Base-by-base conservation (phyloP, 2,113 vertebrate species). In the Otolemur garnettii region DNA sequence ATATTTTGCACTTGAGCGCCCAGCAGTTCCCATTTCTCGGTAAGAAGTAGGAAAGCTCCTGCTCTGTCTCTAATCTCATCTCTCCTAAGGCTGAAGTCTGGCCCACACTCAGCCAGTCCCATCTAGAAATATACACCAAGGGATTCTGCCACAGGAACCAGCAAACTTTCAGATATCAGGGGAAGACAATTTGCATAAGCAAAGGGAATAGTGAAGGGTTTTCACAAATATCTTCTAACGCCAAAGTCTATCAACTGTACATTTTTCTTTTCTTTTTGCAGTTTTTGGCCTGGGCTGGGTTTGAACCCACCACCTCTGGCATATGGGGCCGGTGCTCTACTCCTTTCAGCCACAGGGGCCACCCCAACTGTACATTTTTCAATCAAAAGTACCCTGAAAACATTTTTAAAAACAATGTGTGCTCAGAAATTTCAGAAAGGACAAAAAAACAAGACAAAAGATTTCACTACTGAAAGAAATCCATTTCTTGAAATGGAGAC, bases 21-120 rank as follows among this genome's bases (percentile, higher is more conserved):
- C 92, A 33, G 59, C 28, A 85, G 80, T 87, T 95, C 72, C 85
- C n/a, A 81, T 90, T 86, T 87, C 60, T 92, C 64, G 33, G 45
- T 87, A 90, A 78, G 38, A 92, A 87, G 66, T 74, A 91, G 50
- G 42, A 77, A 90, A 87, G 69, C 5, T 80, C 19, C 14, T 38
- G 4, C 55, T 96, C 53, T 38, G 42, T 87, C 53, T 85, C 30
- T n/a, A n/a, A 62, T 85, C n/a, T 81, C 69, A 86, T 94, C 72
- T 75, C 57, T 94, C 33, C 66, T 90, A 69, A 79, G 50, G 19
- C 22, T 95, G 74, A 89, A 82, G 38, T 88, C 18, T 92, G 33
- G 30, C 45, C 90, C 69, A 79, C 88, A 79, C 21, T 78, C n/a
- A 79, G 3, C 68, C 10, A 86, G 50, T 50, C 59, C 19, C 24